A percentile compares a stretch with the other conserved stretches of the same genome.
Conservation (phyloP, 2,888 invertebrate species). For the Empis livida region DNA sequence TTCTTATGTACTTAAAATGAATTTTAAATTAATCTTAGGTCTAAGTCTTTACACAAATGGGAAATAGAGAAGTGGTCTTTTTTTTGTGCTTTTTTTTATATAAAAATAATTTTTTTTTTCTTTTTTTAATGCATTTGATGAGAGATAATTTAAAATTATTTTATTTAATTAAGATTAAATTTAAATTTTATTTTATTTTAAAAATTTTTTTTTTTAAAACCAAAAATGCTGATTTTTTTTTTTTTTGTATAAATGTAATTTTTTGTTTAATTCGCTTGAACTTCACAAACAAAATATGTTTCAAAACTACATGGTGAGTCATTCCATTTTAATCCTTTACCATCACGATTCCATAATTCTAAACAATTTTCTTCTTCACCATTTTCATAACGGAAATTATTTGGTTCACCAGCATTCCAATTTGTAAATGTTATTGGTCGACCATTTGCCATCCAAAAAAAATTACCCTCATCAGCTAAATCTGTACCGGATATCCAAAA, state of each 20-base stretch:
- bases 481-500: constrained; percentile 91
- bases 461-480: constrained; percentile 78
- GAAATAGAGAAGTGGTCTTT: no score
- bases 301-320: constrained; percentile 89
- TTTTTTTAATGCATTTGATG: no score
- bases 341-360: constrained; percentile 81
- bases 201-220: constrained; percentile 11
- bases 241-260: neutral
- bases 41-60: no score
- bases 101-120: no score
- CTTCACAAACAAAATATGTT: constrained; percentile 86
- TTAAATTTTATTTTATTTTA: constrained; percentile 1
- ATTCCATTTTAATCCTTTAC: constrained; percentile 86
- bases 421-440: constrained; percentile 80
- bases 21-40: no score
- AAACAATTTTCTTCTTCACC: constrained; percentile 87
- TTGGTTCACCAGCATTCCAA: constrained; percentile 89
- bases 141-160: no score
- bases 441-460: constrained; percentile 90
- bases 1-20: no score
- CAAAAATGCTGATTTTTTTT: constrained; percentile 4
- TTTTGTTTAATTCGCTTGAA: constrained; percentile 35
- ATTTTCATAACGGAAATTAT: constrained; percentile 80
- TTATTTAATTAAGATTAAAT: no score
- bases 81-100: no score